phyloP scores from a whole-genome alignment of 2,113 vertebrate species.

The Lycaon pictus region DNA sequence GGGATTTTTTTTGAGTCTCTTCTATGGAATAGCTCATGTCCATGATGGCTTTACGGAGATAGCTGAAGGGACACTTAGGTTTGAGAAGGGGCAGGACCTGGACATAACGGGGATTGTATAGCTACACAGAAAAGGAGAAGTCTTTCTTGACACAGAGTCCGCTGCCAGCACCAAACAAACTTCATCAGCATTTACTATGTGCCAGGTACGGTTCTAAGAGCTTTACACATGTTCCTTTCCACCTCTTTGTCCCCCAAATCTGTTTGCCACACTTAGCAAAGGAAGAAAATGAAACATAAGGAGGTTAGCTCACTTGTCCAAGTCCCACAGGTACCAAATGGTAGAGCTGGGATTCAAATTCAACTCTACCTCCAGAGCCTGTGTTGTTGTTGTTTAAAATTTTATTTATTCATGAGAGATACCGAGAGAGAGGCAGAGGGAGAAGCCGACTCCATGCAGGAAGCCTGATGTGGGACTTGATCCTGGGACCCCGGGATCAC shows the following conservation, averaged over 20 bases:
- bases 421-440: too few relatives aligned
- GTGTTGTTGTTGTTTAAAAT: too few relatives aligned
- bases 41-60: not conserved
- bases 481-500: too few relatives aligned
- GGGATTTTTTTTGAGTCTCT: not conserved
- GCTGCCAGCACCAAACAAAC: not conserved
- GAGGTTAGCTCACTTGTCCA: not conserved
- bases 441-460: too few relatives aligned
- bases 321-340: not conserved
- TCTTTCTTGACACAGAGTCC: not conserved
- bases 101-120: not conserved
- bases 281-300: not conserved
- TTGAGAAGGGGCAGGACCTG: not conserved
- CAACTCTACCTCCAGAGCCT: not conserved
- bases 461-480: too few relatives aligned
- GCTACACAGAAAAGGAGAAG: not conserved
- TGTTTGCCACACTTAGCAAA: not conserved
- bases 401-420: too few relatives aligned
- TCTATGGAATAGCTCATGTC: not conserved
- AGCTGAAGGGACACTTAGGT: not conserved
- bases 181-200: too few relatives aligned
- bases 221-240: not conserved
- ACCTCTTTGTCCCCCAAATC: rapidly evolving
- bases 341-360: not conserved
- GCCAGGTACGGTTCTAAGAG: not conserved